phyloP scores from a whole-genome alignment of 2,888 invertebrate genomes.

The Abscondita cerata region DNA sequence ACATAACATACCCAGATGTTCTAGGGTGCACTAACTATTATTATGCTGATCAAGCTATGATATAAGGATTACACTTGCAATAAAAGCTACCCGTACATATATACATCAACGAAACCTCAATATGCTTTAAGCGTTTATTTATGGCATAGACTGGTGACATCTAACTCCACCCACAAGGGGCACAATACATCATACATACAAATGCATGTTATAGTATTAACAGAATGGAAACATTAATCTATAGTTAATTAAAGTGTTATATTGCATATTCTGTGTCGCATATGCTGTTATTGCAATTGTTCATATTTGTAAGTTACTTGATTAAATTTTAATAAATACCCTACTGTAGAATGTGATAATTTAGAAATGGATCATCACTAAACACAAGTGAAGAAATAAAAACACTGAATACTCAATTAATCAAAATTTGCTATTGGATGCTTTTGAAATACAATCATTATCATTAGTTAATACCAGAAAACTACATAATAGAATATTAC shows the following conservation, averaged over 20 bases:
- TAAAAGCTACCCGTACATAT: constrained; percentile 58
- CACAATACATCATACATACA: constrained; percentile 27
- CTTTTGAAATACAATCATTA: too few species aligned
- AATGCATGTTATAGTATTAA: constrained; percentile 24
- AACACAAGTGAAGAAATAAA: too few species aligned
- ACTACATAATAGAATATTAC: too few species aligned
- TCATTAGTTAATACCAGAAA: too few species aligned
- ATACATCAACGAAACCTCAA: constrained; percentile 61
- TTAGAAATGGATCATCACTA: too few species aligned
- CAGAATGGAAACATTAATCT: constrained; percentile 26
- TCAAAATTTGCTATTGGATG: too few species aligned
- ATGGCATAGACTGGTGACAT: constrained; percentile 53
- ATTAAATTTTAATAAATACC: too few species aligned
- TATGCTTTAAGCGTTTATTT: constrained; percentile 56
- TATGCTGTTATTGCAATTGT: too few species aligned
- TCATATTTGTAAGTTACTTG: too few species aligned
- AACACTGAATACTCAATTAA: too few species aligned
- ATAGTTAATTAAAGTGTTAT: neutral
- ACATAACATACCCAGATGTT: constrained; percentile 52
- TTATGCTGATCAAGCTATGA: constrained; percentile 61
- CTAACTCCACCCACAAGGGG: constrained; percentile 45
- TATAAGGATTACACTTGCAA: constrained; percentile 61
- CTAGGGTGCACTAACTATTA: constrained; percentile 56
- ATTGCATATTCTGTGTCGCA: neutral
- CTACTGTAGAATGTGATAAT: too few species aligned